These are phyloP conservation scores for Gryllus bimaculatus DNA, from an alignment of 1,140 invertebrate species.

Conservation along the genomic window DNA sequence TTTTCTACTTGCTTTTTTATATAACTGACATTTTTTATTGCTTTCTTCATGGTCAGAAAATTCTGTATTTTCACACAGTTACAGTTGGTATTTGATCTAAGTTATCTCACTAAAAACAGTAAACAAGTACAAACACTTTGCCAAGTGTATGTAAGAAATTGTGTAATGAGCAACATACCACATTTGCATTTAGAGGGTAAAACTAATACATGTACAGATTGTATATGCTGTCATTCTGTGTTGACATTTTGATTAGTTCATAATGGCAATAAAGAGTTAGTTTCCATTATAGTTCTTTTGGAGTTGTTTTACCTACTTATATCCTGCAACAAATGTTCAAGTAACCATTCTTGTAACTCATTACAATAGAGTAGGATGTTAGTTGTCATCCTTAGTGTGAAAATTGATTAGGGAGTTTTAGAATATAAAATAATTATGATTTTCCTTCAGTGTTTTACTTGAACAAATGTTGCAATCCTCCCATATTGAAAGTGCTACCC, in stretches of 20 bases:
- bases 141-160: not conserved
- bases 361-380: too few species aligned
- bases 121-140: not conserved
- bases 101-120: not conserved
- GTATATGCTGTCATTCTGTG: conserved; percentile 16
- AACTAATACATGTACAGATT: conserved; percentile 18
- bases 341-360: too few species aligned
- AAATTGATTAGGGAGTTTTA: too few species aligned
- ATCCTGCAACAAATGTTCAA: too few species aligned
- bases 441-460: too few species aligned
- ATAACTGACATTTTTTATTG: conserved; percentile 11
- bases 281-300: conserved; percentile 13
- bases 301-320: too few species aligned
- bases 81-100: not conserved
- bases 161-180: not conserved
- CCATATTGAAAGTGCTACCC: too few species aligned
- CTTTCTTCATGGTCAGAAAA: conserved; percentile 1
- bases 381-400: too few species aligned
- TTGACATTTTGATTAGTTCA: conserved; percentile 18
- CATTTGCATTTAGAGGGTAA: conserved; percentile 11
- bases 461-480: too few species aligned
- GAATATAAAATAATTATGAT: too few species aligned
- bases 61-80: conserved; percentile 16
- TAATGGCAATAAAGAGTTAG: conserved; percentile 22
- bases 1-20: conserved; percentile 22